These are phyloP conservation scores for Engystomops pustulosus DNA, from an alignment of 2,113 vertebrate species.

Conservation along the genomic window DNA sequence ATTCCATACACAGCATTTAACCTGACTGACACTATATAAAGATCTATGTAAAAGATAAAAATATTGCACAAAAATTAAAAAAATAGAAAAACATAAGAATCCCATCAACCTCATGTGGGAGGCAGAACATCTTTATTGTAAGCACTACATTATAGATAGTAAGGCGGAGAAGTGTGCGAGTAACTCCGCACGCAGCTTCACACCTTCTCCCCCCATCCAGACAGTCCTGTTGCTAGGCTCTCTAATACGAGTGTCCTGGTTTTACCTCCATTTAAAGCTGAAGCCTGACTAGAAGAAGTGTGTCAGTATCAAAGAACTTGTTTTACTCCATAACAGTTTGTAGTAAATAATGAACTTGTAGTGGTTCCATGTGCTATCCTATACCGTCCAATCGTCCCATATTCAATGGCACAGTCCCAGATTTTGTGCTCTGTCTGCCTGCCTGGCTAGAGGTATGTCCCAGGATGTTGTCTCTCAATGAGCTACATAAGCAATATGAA, in stretches of 20 bases:
- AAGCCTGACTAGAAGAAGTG: neutral
- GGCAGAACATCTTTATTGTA: neutral
- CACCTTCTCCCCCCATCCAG: conserved; percentile 27
- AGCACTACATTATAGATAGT: neutral
- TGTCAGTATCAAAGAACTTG: neutral
- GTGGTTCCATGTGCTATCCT: no score
- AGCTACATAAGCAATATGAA: no score
- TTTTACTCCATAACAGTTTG: neutral
- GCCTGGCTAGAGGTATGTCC: no score
- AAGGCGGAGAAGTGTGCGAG: neutral
- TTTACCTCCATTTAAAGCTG: conserved; percentile 49
- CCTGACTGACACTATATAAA: no score
- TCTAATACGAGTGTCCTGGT: conserved; percentile 29
- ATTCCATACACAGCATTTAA: no score
- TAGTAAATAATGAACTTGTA: neutral
- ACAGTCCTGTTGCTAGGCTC: conserved; percentile 48
- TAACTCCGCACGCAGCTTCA: neutral
- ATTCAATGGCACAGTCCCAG: no score
- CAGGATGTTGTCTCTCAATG: no score
- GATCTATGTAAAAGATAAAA: no score
- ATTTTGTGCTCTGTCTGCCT: no score
- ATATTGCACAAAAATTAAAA: no score
- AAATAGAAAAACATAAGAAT: neutral
- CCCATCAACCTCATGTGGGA: neutral
- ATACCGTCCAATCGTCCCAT: no score